These are phyloP conservation scores for Oxyteleia sp. DNA, from an alignment of 2,888 invertebrate genomes.

Conservation along the genomic window DNA sequence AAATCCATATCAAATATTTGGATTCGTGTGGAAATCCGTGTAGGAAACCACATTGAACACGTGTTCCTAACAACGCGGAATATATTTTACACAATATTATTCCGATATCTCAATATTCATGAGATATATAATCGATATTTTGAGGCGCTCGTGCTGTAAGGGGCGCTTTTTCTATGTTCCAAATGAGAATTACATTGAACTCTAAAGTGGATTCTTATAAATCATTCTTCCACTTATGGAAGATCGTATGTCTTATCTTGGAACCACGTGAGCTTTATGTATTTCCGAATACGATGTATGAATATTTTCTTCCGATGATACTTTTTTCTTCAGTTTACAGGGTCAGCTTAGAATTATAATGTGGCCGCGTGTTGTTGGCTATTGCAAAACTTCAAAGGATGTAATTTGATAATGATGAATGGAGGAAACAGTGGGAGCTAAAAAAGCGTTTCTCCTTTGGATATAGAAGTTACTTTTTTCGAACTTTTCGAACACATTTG, in stretches of 20 bases:
- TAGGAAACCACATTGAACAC: slow-evolving; percentile 25
- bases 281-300: slow-evolving; percentile 45
- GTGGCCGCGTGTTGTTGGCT: not conserved
- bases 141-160: slow-evolving; percentile 3
- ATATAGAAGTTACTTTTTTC: slow-evolving; percentile 41
- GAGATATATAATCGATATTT: slow-evolving; percentile 52
- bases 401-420: slow-evolving; percentile 41
- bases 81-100: slow-evolving; percentile 54
- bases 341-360: not conserved
- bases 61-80: slow-evolving; percentile 42
- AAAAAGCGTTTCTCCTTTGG: slow-evolving; percentile 43
- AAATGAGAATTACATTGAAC: slow-evolving; percentile 64
- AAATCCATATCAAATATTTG: slow-evolving; percentile 43
- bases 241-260: slow-evolving; percentile 39
- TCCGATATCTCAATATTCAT: slow-evolving; percentile 60
- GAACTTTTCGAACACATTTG: slow-evolving; percentile 66
- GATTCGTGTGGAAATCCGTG: slow-evolving; percentile 14
- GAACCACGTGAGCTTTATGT: slow-evolving; percentile 53
- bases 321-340: no score
- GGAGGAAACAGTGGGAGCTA: slow-evolving; percentile 25
- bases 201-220: slow-evolving; percentile 51
- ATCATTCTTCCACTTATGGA: slow-evolving; percentile 58
- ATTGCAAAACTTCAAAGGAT: slow-evolving; percentile 8
- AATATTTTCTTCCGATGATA: slow-evolving; percentile 38
- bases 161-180: slow-evolving; percentile 45